Evolutionary conservation across 2,113 vertebrate genomes (phyloP), one percentile per base, ranked within the genome.

Genomic region (Ascaphus truei): DNA sequence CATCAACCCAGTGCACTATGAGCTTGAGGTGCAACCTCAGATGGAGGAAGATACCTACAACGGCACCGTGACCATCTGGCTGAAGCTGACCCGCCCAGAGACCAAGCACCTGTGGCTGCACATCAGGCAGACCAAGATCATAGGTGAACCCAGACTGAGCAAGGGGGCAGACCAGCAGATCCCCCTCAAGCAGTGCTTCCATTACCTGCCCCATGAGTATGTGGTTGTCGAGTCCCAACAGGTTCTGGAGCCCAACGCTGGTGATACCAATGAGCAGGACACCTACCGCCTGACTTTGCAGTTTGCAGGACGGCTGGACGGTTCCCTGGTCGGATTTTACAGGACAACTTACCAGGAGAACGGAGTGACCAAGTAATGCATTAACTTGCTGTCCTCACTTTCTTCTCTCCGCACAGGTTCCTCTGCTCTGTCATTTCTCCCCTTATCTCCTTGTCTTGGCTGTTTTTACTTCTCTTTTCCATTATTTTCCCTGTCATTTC

Each of bases 311-410:
- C 89, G 88, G 89, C 90, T 99, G 50, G 94, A 93, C 1, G 91
- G 91, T 62, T 96, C 96, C 0, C 86, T 99, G 25, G 96, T 98
- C 74, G 97, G 97, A 0, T 99, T 99, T 75, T 99, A 99, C 67
- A 89, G 84, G 60, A 97, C 96, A 18, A 90, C 92, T 1, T 99
- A 99, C 78, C 71, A 29, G 2, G 95, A 98, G 68, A 39, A 82
- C 0, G 91, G 83, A 20, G 1, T 48, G 3, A 77, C 26, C 77
- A 99, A 90, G 97, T 99, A 92, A 92, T 86, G 78, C 31, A 9
- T 22, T 6, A 23, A 3, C 36, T 33, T 41, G 15, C n/a, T 60
- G 12, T 9, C 16, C n/a, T n/a, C n/a, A n/a, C n/a, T n/a, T 15
- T 26, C 2, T 27, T 60, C 15, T 16, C 18, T 39, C 12, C 36